These are phyloP conservation scores for Aleiodes testaceus DNA, from an alignment of 2,888 invertebrate species.

Conservation along the genomic window DNA sequence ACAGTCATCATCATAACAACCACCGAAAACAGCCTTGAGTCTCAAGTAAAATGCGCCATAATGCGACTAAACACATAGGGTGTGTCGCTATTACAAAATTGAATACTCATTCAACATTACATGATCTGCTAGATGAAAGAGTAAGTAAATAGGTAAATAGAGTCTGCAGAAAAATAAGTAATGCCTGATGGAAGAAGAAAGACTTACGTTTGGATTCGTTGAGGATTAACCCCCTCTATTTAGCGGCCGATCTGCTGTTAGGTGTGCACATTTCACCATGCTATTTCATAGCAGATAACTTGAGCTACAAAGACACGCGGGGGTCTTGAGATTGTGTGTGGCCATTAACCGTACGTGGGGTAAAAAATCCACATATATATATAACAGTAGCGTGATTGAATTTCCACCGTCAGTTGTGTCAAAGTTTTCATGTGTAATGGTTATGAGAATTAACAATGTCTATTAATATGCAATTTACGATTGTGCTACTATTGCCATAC, in stretches of 20 bases:
- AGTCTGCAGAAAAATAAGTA: too few species aligned
- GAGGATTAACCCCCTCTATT: conserved; percentile 21
- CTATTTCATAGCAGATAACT: conserved; percentile 24
- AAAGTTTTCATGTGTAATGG: not conserved
- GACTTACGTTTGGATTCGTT: not conserved
- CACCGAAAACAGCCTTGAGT: conserved; percentile 33
- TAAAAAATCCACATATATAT: conserved; percentile 12
- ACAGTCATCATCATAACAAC: not conserved
- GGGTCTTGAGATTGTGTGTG: not conserved
- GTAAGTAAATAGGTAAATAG: too few species aligned
- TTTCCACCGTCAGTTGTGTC: not conserved
- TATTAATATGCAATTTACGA: too few species aligned
- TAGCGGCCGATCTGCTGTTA: not conserved
- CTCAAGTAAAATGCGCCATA: not conserved
- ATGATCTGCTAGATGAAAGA: too few species aligned
- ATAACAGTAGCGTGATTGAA: not conserved
- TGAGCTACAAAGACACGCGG: not conserved
- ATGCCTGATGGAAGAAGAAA: too few species aligned
- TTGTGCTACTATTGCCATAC: too few species aligned
- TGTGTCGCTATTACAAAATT: conserved; percentile 9
- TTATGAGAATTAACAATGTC: not conserved
- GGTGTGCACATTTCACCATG: conserved; percentile 9
- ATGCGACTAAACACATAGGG: not conserved
- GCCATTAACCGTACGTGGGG: conserved; percentile 21
- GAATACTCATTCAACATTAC: not conserved